Base-by-base conservation (phyloP, 2,113 vertebrate species). In the Cryptotis parvus region DNA sequence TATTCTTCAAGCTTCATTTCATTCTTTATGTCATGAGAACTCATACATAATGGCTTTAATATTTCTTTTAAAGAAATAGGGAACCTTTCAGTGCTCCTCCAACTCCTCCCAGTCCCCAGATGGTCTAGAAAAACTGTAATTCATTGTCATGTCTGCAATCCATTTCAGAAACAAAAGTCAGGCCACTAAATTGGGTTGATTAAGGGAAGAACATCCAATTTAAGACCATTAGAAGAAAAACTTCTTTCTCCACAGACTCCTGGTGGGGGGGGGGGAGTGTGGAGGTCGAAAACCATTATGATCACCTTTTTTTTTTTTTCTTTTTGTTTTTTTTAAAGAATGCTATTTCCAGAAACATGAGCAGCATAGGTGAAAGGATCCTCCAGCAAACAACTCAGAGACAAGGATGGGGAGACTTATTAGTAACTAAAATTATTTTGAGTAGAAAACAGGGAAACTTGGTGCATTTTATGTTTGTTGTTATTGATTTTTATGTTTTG, bases 21-120 rank as follows among this genome's bases (percentile, higher is more conserved):
- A 49, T 58, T 24, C 20, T 58, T 81, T 61, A 7, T 58, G 7
- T 31, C 7, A 35, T 1, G 33, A 77, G 79, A 66, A 45, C 20
- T 39, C 84, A 80, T 45, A 26, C 9, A 15, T 49, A 41, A 37
- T 10, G 69, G 4, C 5, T 58, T 63, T 27, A 58, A 68, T 35
- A 73, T 78, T 78, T 74, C n/a, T 90, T 14, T 61, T 82, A 83
- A 86, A 61, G 43, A 90, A 39, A 85, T 35, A 72, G 15, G 24
- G 27, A 72, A 52, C 2, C 6, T 39, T 9, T 70, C 4, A 35
- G 26, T 58, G 55, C 5, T 16, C 55, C 52, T 7, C 55, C 6
- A 58, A 4, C 22, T 58, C 18, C 8, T 6, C 18, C 72, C 15
- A 35, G 27, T 37, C 9, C 3, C 14, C 31, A 70, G n/a, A 68